These are phyloP conservation scores for Steatocranus sp. DNA, from an alignment of 2,797 vertebrate genomes.

Conservation along the genomic window DNA sequence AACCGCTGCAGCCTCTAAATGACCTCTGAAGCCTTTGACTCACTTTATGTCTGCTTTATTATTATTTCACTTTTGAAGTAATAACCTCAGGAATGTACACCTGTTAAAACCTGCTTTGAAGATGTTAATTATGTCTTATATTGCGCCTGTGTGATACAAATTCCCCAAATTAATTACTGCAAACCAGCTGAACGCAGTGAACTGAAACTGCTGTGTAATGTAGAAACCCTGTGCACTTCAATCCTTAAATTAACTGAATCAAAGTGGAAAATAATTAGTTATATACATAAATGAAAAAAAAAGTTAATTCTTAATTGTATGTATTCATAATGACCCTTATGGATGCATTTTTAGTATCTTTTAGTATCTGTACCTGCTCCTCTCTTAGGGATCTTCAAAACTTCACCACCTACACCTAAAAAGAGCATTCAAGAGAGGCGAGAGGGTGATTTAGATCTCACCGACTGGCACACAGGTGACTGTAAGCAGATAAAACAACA, in stretches of 20 bases:
- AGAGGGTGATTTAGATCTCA: neutral
- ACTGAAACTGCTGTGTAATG: neutral
- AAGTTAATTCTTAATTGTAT: neutral
- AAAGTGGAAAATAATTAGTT: neutral
- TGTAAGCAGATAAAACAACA: neutral
- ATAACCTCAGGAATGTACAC: neutral
- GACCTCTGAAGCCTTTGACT: neutral
- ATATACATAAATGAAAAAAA: neutral
- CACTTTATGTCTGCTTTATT: neutral
- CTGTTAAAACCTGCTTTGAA: neutral
- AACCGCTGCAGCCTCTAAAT: neutral
- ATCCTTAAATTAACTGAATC: neutral
- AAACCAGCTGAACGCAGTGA: neutral
- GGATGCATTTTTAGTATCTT: neutral
- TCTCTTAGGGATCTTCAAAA: rapidly evolving
- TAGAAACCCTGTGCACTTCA: rapidly evolving
- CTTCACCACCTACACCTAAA: neutral
- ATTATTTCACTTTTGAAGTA: neutral
- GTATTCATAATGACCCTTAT: rapidly evolving
- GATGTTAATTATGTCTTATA: neutral
- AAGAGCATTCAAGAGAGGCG: rapidly evolving
- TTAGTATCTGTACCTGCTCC: neutral
- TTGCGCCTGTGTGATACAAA: neutral
- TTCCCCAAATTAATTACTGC: neutral
- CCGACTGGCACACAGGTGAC: neutral